These are phyloP conservation scores for Rambutsinella grinnellia DNA, from an alignment of 2,888 invertebrate species.

Conservation along the genomic window DNA sequence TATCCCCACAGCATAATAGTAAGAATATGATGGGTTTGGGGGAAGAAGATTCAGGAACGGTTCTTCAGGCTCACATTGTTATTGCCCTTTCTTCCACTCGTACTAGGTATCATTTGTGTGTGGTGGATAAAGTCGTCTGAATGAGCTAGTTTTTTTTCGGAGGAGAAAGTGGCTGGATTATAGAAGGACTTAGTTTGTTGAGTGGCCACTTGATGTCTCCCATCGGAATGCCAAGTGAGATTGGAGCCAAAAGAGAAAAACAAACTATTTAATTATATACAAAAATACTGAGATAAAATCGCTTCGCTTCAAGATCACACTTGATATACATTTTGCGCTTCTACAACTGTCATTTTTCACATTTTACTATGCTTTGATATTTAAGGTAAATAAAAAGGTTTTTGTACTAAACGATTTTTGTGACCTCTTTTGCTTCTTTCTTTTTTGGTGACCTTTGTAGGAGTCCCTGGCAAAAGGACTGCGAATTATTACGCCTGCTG, in stretches of 20 bases:
- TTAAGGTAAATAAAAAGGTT: too few species aligned
- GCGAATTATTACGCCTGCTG: slow-evolving; percentile 81
- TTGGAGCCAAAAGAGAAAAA: neutral
- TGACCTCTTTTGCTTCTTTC: slow-evolving; percentile 32
- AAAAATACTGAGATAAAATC: slow-evolving; percentile 1
- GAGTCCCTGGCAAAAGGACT: slow-evolving; percentile 93
- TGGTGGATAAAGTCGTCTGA: neutral
- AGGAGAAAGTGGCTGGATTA: neutral
- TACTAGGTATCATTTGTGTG: neutral
- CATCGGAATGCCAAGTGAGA: neutral
- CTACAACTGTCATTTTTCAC: too few species aligned
- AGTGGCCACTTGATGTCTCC: slow-evolving; percentile 13
- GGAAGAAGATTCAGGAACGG: neutral
- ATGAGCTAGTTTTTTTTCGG: neutral
- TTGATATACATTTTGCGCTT: too few species aligned
- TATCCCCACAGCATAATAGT: too few species aligned
- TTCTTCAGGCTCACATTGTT: neutral
- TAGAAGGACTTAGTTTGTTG: neutral
- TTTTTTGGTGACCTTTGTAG: slow-evolving; percentile 71
- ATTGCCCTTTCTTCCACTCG: neutral
- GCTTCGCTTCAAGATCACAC: too few species aligned
- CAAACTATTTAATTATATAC: neutral
- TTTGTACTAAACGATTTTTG: too few species aligned
- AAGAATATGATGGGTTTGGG: neutral
- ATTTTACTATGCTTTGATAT: too few species aligned